These are phyloP conservation scores for Nemotelus nigrinus DNA, from an alignment of 2,888 invertebrate genomes.

Conservation along the genomic window DNA sequence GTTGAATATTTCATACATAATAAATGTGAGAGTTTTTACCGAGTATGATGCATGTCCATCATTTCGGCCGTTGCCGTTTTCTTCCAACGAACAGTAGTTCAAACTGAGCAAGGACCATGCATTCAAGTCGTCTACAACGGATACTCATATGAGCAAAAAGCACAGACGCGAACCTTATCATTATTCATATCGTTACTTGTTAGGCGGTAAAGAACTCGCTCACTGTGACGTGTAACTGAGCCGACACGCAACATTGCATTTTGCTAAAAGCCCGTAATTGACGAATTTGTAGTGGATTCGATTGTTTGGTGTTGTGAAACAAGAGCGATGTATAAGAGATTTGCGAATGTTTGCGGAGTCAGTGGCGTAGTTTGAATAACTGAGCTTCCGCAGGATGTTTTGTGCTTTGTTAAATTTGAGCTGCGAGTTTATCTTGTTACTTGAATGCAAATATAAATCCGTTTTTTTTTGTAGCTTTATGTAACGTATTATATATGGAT, in stretches of 20 bases:
- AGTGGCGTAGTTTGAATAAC: constrained; percentile 8
- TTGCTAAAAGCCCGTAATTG: constrained; percentile 42
- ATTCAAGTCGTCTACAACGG: neutral
- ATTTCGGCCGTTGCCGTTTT: too few species aligned
- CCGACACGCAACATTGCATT: constrained; percentile 48
- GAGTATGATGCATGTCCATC: neutral
- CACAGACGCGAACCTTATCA: constrained; percentile 8
- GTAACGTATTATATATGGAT: neutral
- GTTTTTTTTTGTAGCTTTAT: neutral
- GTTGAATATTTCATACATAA: constrained; percentile 44
- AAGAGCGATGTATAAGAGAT: neutral
- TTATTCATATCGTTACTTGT: constrained; percentile 30
- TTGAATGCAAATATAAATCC: neutral
- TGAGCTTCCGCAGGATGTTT: neutral
- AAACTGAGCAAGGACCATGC: neutral
- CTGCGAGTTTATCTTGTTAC: neutral
- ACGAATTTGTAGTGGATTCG: constrained; percentile 43
- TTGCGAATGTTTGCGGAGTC: neutral
- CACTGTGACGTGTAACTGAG: constrained; percentile 30
- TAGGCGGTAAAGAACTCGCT: constrained; percentile 9
- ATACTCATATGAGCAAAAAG: constrained; percentile 11
- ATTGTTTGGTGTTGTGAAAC: constrained; percentile 2
- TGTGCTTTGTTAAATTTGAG: neutral
- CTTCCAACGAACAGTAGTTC: too few species aligned
- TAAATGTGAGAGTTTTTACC: constrained; percentile 26